Percentiles rank a stretch among this genome's conserved stretches.
These are phyloP conservation scores for Eulemur rubriventer DNA, from an alignment of 2,797 vertebrate genomes.

Conservation along the genomic window DNA sequence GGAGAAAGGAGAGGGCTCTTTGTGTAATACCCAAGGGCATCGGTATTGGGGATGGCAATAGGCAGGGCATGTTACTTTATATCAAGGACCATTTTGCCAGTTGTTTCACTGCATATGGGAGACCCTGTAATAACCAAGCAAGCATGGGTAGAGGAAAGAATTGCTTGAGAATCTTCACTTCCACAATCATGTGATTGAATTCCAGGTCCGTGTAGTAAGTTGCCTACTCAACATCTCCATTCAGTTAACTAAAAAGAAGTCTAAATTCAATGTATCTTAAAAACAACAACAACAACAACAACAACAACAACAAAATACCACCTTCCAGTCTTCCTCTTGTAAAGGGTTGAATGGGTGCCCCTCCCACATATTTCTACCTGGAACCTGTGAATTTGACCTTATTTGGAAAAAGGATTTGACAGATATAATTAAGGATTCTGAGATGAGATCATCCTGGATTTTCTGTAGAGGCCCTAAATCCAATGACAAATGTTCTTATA, in stretches of 20 bases:
- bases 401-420: background rate
- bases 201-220: background rate
- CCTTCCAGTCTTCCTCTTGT: too few species aligned
- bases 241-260: background rate
- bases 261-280: background rate
- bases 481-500: background rate
- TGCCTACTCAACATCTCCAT: background rate
- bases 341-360: background rate
- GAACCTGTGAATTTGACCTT: background rate
- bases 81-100: background rate
- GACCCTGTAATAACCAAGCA: background rate
- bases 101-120: background rate
- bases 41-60: background rate
- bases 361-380: background rate
- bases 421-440: background rate
- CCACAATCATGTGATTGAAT: background rate
- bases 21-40: background rate
- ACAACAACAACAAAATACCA: background rate
- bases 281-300: background rate
- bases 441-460: background rate
- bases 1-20: background rate
- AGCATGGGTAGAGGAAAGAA: background rate
- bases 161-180: background rate
- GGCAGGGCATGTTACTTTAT: background rate
- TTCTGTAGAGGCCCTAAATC: background rate